phyloP scores from a whole-genome alignment of 2,797 vertebrate genomes.

The Micrastur ruficollis region DNA sequence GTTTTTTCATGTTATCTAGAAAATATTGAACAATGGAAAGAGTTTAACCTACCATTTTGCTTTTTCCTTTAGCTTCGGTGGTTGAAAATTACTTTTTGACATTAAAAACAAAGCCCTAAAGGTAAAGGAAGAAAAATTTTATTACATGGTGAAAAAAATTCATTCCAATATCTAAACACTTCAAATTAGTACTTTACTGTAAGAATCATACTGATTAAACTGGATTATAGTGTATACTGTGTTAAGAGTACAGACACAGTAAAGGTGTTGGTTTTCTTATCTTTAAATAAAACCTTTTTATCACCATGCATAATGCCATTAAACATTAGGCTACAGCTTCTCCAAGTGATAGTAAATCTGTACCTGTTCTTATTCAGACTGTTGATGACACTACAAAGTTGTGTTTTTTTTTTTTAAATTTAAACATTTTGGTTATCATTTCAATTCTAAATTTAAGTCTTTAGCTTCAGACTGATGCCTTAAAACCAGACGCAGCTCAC shows the following conservation, averaged over 20 bases:
- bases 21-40: neutral
- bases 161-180: neutral
- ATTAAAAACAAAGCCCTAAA: constrained; percentile 95
- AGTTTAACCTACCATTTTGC: constrained; percentile 87
- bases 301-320: neutral
- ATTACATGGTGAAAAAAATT: neutral
- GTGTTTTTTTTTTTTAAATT: neutral
- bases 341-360: neutral
- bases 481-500: fast-evolving
- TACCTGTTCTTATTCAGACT: neutral
- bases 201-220: neutral
- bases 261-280: neutral
- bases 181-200: neutral
- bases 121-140: constrained; percentile 31
- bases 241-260: neutral
- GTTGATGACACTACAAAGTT: neutral
- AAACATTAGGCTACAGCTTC: neutral
- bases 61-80: constrained; percentile 98
- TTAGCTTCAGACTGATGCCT: neutral
- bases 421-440: neutral
- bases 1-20: neutral
- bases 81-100: constrained; percentile 97
- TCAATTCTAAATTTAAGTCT: neutral
- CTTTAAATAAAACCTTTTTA: neutral
- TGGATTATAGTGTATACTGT: neutral